Conservation (phyloP, 1,140 invertebrate genomes). For the Proales similis region DNA sequence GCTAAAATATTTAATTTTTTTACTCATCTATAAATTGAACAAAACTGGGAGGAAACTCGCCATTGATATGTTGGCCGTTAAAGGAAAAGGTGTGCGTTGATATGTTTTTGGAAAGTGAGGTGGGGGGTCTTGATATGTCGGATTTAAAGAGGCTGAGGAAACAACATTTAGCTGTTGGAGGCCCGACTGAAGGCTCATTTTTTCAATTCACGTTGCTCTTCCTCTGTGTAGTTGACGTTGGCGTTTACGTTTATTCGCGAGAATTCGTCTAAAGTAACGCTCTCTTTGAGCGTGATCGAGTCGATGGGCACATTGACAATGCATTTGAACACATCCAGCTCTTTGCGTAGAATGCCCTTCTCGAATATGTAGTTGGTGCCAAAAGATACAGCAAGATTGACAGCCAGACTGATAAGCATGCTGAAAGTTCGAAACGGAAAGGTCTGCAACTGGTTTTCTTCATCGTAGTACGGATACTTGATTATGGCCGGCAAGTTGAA, state of each 20-base stretch:
- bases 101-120: too few relatives aligned
- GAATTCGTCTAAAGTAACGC: constrained; percentile 36
- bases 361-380: constrained; percentile 57
- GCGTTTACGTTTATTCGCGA: constrained; percentile 27
- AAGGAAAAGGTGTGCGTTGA: too few relatives aligned
- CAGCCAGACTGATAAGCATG: constrained; percentile 64
- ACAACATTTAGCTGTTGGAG: too few relatives aligned
- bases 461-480: constrained; percentile 76
- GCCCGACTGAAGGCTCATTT: too few relatives aligned
- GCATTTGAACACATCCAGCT: constrained; percentile 52
- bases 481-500: constrained; percentile 73
- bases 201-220: too few relatives aligned
- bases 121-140: too few relatives aligned
- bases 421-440: constrained; percentile 56
- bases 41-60: too few relatives aligned
- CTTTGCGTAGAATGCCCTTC: constrained; percentile 43
- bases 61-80: too few relatives aligned
- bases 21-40: too few relatives aligned
- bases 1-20: too few relatives aligned
- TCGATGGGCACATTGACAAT: constrained; percentile 82
- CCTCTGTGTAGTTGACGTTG: constrained; percentile 32
- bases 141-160: too few relatives aligned
- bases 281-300: constrained; percentile 38
- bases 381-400: constrained; percentile 51
- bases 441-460: constrained; percentile 60